Evolutionary conservation across 1,140 invertebrate species (phyloP).

Genomic region (Zaprionus ghesquierei): DNA sequence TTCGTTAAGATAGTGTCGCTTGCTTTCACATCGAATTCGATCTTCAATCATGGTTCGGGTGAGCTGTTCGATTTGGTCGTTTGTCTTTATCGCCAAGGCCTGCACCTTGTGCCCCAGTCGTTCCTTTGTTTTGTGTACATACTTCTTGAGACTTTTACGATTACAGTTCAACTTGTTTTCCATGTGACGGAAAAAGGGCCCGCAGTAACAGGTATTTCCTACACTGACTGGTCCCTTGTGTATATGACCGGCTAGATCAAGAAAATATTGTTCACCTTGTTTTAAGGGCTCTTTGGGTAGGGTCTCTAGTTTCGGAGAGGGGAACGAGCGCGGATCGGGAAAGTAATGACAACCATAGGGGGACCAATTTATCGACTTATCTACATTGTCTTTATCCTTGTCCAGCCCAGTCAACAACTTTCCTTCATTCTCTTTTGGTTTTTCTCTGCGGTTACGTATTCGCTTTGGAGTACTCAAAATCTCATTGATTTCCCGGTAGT

Average conservation of each 20-base stretch:
- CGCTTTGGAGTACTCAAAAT: constrained; percentile 86
- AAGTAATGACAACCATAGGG: constrained; percentile 96
- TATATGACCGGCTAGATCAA: constrained; percentile 97
- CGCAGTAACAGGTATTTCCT: constrained; percentile 90
- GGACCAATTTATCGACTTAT: constrained; percentile 87
- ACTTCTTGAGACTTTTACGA: constrained; percentile 92
- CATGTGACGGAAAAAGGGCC: constrained; percentile 92
- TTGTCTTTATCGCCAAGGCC: constrained; percentile 90
- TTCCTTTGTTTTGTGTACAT: constrained; percentile 91
- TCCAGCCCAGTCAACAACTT: constrained; percentile 56
- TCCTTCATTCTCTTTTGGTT: constrained; percentile 47
- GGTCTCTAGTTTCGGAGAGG: constrained; percentile 92
- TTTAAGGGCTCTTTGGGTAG: constrained; percentile 92
- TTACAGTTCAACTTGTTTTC: constrained; percentile 93
- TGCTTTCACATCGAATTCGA: constrained; percentile 86
- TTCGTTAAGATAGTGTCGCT: constrained; percentile 87
- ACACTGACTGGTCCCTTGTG: constrained; percentile 96
- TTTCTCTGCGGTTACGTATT: constrained; percentile 79
- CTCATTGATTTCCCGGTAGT: constrained; percentile 90
- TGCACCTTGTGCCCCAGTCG: constrained; percentile 93
- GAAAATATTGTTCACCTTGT: constrained; percentile 96
- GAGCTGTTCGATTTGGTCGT: constrained; percentile 89
- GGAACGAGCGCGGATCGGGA: constrained; percentile 91
- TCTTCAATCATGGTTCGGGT: constrained; percentile 86
- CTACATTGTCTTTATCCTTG: constrained; percentile 74